Base-by-base conservation (phyloP, 2,113 vertebrate species). In the Hystrix cristata region DNA sequence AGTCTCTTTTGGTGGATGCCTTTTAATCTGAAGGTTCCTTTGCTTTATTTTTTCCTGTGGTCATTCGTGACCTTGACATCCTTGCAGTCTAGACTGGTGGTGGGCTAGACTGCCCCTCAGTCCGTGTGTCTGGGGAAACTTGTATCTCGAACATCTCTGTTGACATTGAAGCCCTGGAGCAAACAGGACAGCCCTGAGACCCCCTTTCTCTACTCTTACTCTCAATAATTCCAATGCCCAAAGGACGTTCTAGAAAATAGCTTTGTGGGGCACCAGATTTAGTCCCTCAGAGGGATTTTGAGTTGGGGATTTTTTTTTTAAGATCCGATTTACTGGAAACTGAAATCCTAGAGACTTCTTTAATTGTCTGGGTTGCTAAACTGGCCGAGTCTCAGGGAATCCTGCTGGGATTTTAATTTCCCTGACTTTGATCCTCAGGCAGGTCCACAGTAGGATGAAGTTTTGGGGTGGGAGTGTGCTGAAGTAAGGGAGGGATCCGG, bases 401-500 rank as follows among this genome's bases (percentile, higher is more conserved):
- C 57, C 97, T 46, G 62, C 90, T 81, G 19, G 67, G 59, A 88
- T 91, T 94, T 93, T 74, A 78, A 96, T 65, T 97, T 27, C 53
- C 95, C 74, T 18, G 4, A 57, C 92, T 95, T 90, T 78, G 94
- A 79, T 91, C 74, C 51, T 76, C 88, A 65, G 81, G 89, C n/a
- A 53, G 55, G 74, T 72, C 19, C 5, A 0, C 5, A 62, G 38
- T 13, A 10, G 67, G 59, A 14, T 80, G 64, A 72, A 21, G 60
- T 46, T n/a, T 14, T 43, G 10, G 12, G 23, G 15, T 78, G 69
- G 80, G 43, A 74, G 31, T 38, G 43, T 64, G 72, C 64, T 51
- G 15, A 25, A 80, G 34, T n/a, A 25, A 46, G 64, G 69, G 62
- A 8, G 14, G 29, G 43, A 9, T 81, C 23, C 62, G 62, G 48